phyloP scores from a whole-genome alignment of 2,888 invertebrate species.

The Epiblema foenella region DNA sequence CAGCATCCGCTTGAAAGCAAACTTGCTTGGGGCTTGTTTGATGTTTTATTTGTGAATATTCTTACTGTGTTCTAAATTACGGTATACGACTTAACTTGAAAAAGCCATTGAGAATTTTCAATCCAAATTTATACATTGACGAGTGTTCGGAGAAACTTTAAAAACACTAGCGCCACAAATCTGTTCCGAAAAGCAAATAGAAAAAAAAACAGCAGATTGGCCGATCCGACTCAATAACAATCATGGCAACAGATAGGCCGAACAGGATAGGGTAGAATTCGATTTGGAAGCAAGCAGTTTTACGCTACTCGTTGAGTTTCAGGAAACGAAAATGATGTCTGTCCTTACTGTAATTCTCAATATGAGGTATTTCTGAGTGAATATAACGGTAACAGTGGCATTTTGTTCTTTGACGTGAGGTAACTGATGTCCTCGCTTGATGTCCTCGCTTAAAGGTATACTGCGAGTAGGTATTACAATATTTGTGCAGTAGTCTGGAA shows the following conservation, averaged over 20 bases:
- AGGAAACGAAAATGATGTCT: not conserved
- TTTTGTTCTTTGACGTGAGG: too few species aligned
- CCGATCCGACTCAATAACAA: slow-evolving; percentile 64
- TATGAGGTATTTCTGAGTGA: not conserved
- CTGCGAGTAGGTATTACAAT: too few species aligned
- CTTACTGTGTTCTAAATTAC: too few species aligned
- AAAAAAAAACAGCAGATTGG: slow-evolving; percentile 51
- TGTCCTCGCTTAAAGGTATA: too few species aligned
- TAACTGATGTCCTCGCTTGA: too few species aligned
- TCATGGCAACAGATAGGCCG: slow-evolving; percentile 60
- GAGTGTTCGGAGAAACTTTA: slow-evolving; percentile 34
- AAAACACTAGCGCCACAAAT: slow-evolving; percentile 43
- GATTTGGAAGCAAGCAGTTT: slow-evolving; percentile 28
- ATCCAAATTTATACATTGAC: slow-evolving; percentile 22
- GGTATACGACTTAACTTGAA: too few species aligned
- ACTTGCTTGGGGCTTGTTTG: too few species aligned
- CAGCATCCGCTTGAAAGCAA: too few species aligned
- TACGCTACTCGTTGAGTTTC: slow-evolving; percentile 1
- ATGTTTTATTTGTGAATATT: too few species aligned
- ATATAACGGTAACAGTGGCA: too few species aligned
- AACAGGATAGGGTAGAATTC: slow-evolving; percentile 21
- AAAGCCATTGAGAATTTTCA: not conserved
- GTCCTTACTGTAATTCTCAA: not conserved
- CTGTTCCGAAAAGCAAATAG: slow-evolving; percentile 47
- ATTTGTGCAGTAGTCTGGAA: too few species aligned